Evolutionary conservation across 1,140 invertebrate species (phyloP).

Genomic region (Cephus cinctus): DNA sequence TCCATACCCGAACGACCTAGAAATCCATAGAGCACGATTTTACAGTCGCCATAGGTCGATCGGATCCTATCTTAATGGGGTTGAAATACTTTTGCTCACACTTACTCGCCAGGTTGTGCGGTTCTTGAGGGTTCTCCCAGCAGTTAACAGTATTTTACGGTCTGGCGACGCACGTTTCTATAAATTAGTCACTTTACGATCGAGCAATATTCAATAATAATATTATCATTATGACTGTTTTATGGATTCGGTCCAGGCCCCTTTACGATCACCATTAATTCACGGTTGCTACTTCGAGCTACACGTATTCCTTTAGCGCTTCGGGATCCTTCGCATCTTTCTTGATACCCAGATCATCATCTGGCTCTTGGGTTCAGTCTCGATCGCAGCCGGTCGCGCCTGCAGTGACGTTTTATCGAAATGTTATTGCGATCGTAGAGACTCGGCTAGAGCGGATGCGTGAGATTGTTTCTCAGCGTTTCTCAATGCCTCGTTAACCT

Average conservation of each 20-base stretch:
- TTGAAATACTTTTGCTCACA: conserved; percentile 11
- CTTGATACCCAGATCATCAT: no score
- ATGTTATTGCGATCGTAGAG: conserved; percentile 1
- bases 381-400: not conserved
- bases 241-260: conserved; percentile 19
- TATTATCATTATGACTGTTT: conserved; percentile 26
- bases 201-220: conserved; percentile 32
- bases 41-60: conserved; percentile 4
- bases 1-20: no score
- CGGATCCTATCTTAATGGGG: conserved; percentile 32
- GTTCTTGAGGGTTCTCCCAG: not conserved
- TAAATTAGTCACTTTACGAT: conserved; percentile 32
- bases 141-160: conserved; percentile 23
- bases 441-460: no score
- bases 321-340: no score
- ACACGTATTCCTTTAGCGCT: conserved; percentile 16
- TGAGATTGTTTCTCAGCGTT: no score
- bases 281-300: conserved; percentile 16
- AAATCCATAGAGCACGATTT: not conserved
- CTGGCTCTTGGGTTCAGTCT: not conserved
- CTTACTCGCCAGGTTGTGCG: not conserved
- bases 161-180: conserved; percentile 19
- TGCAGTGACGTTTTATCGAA: conserved; percentile 2
- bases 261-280: conserved; percentile 24
- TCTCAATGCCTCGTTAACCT: no score